Evolutionary conservation across 2,797 vertebrate species (phyloP), one percentile per base, ranked within the genome.

Genomic region (Leptoclinus maculatus): DNA sequence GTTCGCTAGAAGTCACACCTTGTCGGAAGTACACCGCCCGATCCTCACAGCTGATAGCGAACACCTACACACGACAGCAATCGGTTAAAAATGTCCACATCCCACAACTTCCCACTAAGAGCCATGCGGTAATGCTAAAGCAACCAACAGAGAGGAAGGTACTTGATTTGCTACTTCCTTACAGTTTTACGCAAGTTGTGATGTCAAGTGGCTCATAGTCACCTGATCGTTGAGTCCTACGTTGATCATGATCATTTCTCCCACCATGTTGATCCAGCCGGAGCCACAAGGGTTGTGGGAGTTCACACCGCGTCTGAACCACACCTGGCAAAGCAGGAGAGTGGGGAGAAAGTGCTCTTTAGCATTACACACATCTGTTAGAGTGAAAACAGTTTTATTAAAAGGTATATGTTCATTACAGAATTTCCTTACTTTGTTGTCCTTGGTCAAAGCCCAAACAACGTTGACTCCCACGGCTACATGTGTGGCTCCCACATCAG

Each of bases 191-290:
- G 1, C 4, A 54, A 39, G 53, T 49, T 51, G 34, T 53, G 21
- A 51, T 7, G 39, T 9, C 9, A 34, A 3, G 2, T 1, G 34
- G 21, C 1, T 38, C 8, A 5, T 60, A 63, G 11, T 86, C 74
- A 98, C 98, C 97, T 99, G 98, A 85, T 99, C 97, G 4, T 97
- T 97, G 66, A 98, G 95, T 71, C 98, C 98, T 12, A 99, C 96
- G 5, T 95, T 96, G 84, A 99, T 93, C 97, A 97, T 99, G 71
- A 96, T 92, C 97, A 99, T 97, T 83, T 99, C 97, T 66, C 97
- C 97, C 36, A 99, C 95, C 98, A 99, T 99, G 92, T 95, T 95
- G 66, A 99, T 97, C 98, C 98, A 99, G 81, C 98, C 96, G 8
- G 97, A 98, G 69, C 98, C 98, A 77, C 96, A 94, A 7, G 98